A percentile compares a stretch with the other conserved stretches of the same genome.
phyloP scores from a whole-genome alignment of 1,140 invertebrate genomes.

The Sarcophaga peregrina region DNA sequence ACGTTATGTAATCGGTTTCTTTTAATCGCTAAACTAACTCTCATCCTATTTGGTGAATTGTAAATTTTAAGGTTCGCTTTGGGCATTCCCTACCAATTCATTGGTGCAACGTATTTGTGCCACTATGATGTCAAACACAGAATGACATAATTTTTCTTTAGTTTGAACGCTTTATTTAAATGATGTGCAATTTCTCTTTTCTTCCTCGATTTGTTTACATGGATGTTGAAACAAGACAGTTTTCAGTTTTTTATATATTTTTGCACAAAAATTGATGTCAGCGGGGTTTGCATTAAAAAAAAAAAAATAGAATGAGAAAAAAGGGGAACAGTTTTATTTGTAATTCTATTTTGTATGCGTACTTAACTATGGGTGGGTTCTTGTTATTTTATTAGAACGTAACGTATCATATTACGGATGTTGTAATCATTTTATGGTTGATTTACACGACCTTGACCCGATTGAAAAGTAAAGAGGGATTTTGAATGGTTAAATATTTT shows the following conservation, averaged over 20 bases:
- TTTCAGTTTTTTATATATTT: not conserved
- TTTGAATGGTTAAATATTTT: no score
- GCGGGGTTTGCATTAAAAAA: not conserved
- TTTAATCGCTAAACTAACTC: no score
- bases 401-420: not conserved
- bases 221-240: not conserved
- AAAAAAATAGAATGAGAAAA: no score
- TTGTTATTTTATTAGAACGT: not conserved
- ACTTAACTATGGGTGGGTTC: not conserved
- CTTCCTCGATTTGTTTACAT: not conserved
- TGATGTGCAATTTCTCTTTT: not conserved
- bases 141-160: constrained; percentile 11
- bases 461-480: not conserved
- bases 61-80: not conserved
- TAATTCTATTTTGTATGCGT: not conserved
- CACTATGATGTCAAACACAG: constrained; percentile 7
- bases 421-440: constrained; percentile 2
- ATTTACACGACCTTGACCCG: not conserved
- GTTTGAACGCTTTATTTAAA: not conserved
- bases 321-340: not conserved
- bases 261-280: constrained; percentile 9
- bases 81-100: not conserved
- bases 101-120: not conserved
- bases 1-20: no score
- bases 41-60: not conserved